Percentiles rank a stretch among this genome's conserved stretches.
These are phyloP conservation scores for Rhagoletis pomonella DNA, from an alignment of 1,140 invertebrate species.

Conservation along the genomic window DNA sequence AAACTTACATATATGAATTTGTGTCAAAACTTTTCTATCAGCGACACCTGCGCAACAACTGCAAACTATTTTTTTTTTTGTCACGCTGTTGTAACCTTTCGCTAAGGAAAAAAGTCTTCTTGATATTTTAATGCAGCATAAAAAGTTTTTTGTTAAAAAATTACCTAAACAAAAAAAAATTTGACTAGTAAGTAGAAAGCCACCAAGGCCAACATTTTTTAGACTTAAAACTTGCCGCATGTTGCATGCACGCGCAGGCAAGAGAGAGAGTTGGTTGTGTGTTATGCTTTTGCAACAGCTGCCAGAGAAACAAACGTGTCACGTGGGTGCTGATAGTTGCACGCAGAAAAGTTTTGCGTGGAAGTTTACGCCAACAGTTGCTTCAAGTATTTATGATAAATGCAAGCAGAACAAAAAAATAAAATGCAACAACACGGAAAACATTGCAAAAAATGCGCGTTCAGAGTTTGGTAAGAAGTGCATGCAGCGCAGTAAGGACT, in stretches of 20 bases:
- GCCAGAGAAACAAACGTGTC: constrained; percentile 46
- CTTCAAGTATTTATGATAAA: constrained; percentile 48
- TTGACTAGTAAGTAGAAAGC: background rate
- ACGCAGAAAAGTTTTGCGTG: constrained; percentile 37
- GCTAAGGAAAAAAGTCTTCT: background rate
- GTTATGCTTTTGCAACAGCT: constrained; percentile 33
- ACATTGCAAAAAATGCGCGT: background rate
- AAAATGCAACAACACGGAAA: background rate
- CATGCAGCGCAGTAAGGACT: background rate
- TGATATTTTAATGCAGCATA: constrained; percentile 33
- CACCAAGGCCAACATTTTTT: constrained; percentile 35
- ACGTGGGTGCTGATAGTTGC: constrained; percentile 44
- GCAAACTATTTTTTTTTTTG: background rate
- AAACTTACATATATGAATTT: background rate
- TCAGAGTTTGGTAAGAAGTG: background rate
- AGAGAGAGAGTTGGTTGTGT: background rate
- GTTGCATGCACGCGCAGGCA: constrained; percentile 36
- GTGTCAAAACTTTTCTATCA: background rate
- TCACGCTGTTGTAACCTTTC: background rate
- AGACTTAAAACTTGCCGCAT: background rate
- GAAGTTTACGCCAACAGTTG: constrained; percentile 41
- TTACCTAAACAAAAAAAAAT: background rate
- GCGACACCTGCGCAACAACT: background rate
- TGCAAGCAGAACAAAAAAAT: background rate
- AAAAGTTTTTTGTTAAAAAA: constrained; percentile 42